These are phyloP conservation scores for Rhinoderma darwinii DNA, from an alignment of 2,113 vertebrate species.

Conservation along the genomic window DNA sequence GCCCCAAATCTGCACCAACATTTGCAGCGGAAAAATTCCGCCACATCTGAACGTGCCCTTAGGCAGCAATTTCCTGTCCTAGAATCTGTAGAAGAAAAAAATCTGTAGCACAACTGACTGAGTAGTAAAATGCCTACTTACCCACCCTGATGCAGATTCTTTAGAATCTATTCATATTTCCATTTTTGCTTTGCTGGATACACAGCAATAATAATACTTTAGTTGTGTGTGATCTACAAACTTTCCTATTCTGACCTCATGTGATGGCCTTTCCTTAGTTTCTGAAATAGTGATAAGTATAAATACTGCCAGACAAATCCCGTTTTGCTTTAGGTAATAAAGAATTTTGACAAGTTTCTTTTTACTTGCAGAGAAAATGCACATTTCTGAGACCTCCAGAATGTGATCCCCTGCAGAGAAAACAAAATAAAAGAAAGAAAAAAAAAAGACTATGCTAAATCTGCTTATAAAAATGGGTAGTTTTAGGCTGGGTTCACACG, in stretches of 20 bases:
- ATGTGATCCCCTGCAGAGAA: slow-evolving; percentile 26
- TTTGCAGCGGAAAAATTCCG: too few relatives aligned
- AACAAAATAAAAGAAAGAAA: slow-evolving; percentile 23
- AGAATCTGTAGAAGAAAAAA: too few relatives aligned
- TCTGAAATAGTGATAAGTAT: not conserved
- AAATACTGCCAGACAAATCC: not conserved
- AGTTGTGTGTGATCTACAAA: not conserved
- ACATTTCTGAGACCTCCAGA: slow-evolving; percentile 9
- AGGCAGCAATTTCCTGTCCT: too few relatives aligned
- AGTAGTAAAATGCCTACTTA: too few relatives aligned
- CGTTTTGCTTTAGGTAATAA: slow-evolving; percentile 7
- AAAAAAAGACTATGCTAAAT: not conserved
- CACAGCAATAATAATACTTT: not conserved
- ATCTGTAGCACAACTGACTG: too few relatives aligned
- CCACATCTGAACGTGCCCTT: too few relatives aligned
- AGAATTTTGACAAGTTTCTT: slow-evolving; percentile 8
- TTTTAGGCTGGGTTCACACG: too few relatives aligned
- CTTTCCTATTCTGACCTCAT: not conserved
- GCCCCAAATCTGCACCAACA: too few relatives aligned
- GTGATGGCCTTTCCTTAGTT: not conserved
- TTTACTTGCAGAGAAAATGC: slow-evolving; percentile 34
- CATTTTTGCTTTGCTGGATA: too few relatives aligned
- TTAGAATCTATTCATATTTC: too few relatives aligned
- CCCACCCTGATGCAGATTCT: too few relatives aligned
- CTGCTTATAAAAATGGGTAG: slow-evolving; percentile 2